These are phyloP conservation scores for Labrus mixtus DNA, from an alignment of 2,113 vertebrate species.

Conservation along the genomic window DNA sequence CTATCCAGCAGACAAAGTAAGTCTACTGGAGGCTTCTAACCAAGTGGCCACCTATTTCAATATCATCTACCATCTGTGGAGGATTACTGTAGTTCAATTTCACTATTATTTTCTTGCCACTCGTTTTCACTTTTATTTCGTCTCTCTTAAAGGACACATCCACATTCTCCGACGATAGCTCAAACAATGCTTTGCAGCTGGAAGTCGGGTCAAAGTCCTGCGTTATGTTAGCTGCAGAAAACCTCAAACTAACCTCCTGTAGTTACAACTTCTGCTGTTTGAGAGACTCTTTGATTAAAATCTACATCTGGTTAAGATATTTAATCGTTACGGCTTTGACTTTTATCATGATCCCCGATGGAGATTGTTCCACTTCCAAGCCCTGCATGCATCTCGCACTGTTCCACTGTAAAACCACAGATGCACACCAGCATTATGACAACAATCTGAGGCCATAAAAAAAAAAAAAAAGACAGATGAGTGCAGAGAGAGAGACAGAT, in stretches of 20 bases:
- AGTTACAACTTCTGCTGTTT: background rate
- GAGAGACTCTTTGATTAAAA: too few relatives aligned
- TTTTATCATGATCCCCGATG: background rate
- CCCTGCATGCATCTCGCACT: slow-evolving; percentile 3
- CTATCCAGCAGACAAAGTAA: too few relatives aligned
- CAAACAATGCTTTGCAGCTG: background rate
- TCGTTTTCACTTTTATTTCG: too few relatives aligned
- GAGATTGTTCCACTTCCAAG: background rate
- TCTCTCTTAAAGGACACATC: too few relatives aligned
- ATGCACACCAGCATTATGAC: slow-evolving; percentile 44
- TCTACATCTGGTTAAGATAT: background rate
- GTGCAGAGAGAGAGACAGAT: slow-evolving; percentile 9
- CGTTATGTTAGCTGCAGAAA: background rate
- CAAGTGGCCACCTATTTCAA: too few relatives aligned
- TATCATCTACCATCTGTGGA: too few relatives aligned
- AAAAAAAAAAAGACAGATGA: slow-evolving; percentile 21
- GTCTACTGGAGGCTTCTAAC: too few relatives aligned
- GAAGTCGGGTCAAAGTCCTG: too few relatives aligned
- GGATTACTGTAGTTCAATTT: too few relatives aligned
- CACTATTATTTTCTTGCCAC: too few relatives aligned
- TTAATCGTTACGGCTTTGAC: background rate
- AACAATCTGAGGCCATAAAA: slow-evolving; percentile 55
- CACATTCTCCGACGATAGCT: too few relatives aligned
- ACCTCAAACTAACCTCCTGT: background rate
- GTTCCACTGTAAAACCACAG: slow-evolving; percentile 53